Evolutionary conservation across 2,797 vertebrate genomes (phyloP), one percentile per base, ranked within the genome.

Genomic region (Tadarida brasiliensis): DNA sequence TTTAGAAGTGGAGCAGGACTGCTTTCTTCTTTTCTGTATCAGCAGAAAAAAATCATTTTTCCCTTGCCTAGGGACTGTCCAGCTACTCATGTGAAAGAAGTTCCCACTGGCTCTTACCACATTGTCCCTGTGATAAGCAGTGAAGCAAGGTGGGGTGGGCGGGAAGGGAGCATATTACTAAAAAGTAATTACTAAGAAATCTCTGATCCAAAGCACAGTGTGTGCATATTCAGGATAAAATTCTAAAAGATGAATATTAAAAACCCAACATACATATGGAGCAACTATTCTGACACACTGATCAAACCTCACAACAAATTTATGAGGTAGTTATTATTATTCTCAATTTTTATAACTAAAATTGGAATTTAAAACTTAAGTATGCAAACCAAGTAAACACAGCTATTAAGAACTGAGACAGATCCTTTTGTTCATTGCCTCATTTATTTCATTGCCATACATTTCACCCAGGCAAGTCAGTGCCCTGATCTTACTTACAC

Each of bases 271-370:
- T 78, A 82, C 63, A 56, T 35, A 82, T 56, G 74, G 11, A 95
- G 11, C 10, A 91, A 83, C n/a, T 78, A 35, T 4, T 54, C 26
- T 94, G 73, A 95, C 1, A 44, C 7, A 78, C 7, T 77, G 39
- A 33, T 78, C 70, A 90, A 86, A 77, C 2, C 30, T 91, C 44
- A 87, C 24, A 86, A 82, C 17, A 80, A 91, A 93, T 82, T 85
- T 86, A 76, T 61, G 11, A 85, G 7, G 2, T 56, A 71, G 35
- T 39, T 84, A 81, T 94, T 88, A 73, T 77, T 30, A 88, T 57
- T 8, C 8, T 49, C 12, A 71, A 6, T 35, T 35, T 77, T 59
- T 74, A 70, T 65, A 88, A 54, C 3, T 63, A 8, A 71, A 92
- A 63, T 17, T 73, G 15, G 8, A 76, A 74, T 70, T 86, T 30